Percentiles rank a stretch among this genome's conserved stretches.
These are phyloP conservation scores for Cephus spinipes DNA, from an alignment of 2,888 invertebrate species.

Conservation along the genomic window DNA sequence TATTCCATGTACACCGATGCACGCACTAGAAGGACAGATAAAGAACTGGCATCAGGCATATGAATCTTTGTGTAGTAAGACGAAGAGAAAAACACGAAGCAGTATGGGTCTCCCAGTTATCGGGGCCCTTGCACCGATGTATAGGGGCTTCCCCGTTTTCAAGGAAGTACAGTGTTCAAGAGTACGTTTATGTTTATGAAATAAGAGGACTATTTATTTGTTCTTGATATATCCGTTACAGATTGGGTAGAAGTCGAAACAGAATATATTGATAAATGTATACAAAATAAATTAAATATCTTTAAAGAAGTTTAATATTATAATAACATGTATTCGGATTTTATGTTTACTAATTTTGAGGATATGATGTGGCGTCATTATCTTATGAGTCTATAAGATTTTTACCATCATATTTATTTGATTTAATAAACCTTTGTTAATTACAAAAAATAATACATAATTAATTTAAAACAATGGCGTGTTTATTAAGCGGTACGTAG, in stretches of 20 bases:
- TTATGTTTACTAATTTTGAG: neutral
- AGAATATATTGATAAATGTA: neutral
- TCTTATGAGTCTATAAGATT: neutral
- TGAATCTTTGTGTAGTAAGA: neutral
- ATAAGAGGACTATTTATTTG: neutral
- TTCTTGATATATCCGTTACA: neutral
- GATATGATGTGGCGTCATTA: neutral
- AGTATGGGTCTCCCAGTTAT: neutral
- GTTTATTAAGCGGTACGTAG: neutral
- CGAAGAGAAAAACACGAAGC: neutral
- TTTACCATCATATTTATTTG: neutral
- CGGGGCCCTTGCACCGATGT: too few relatives aligned
- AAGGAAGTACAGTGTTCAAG: neutral
- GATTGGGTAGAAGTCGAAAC: too few relatives aligned
- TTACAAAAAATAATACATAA: neutral
- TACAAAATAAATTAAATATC: neutral
- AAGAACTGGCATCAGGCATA: neutral
- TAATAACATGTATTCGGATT: neutral
- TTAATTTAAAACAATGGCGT: neutral
- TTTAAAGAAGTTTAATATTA: neutral
- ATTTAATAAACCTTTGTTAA: neutral
- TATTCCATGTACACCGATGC: neutral
- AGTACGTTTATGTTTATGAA: neutral
- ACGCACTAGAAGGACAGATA: neutral
- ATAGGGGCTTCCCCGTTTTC: neutral